These are phyloP conservation scores for Drosophila pandora DNA, from an alignment of 1,140 invertebrate genomes.

Conservation along the genomic window DNA sequence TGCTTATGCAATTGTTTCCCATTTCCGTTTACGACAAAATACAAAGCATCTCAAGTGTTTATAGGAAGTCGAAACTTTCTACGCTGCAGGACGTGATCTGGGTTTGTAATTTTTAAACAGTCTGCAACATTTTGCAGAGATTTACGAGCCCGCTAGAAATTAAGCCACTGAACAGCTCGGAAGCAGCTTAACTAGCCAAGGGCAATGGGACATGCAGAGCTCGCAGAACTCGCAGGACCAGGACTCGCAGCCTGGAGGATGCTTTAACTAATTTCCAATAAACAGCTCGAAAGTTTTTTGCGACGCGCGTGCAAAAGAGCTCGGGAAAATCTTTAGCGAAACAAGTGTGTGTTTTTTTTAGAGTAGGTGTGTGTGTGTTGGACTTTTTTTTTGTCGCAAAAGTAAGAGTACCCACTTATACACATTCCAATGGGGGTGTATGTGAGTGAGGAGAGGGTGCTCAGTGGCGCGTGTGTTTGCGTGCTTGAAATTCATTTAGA, in stretches of 20 bases:
- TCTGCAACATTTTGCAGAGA: conserved; percentile 52
- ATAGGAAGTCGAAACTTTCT: conserved; percentile 57
- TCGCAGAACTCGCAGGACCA: neutral
- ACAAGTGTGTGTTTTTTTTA: conserved; percentile 19
- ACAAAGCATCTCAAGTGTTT: conserved; percentile 59
- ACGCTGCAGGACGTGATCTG: conserved; percentile 57
- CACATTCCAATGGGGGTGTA: conserved; percentile 21
- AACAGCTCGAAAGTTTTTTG: conserved; percentile 64
- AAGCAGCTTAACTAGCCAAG: conserved; percentile 42
- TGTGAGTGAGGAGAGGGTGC: conserved; percentile 21
- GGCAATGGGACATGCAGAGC: conserved; percentile 15
- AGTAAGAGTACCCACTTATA: conserved; percentile 29
- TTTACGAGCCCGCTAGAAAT: conserved; percentile 68
- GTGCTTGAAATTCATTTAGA: conserved; percentile 80
- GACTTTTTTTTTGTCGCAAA: neutral
- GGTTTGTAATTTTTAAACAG: conserved; percentile 57
- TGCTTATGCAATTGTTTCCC: conserved; percentile 45
- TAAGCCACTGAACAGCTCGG: conserved; percentile 56
- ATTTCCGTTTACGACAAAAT: conserved; percentile 39
- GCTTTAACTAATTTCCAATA: conserved; percentile 77
- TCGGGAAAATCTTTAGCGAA: conserved; percentile 50
- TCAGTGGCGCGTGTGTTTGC: conserved; percentile 76
- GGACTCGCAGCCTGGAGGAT: conserved; percentile 18
- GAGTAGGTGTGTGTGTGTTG: conserved; percentile 1
- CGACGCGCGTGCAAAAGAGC: conserved; percentile 54